Evolutionary conservation across 2,113 vertebrate species (phyloP).

Genomic region (Aramus guarauna): DNA sequence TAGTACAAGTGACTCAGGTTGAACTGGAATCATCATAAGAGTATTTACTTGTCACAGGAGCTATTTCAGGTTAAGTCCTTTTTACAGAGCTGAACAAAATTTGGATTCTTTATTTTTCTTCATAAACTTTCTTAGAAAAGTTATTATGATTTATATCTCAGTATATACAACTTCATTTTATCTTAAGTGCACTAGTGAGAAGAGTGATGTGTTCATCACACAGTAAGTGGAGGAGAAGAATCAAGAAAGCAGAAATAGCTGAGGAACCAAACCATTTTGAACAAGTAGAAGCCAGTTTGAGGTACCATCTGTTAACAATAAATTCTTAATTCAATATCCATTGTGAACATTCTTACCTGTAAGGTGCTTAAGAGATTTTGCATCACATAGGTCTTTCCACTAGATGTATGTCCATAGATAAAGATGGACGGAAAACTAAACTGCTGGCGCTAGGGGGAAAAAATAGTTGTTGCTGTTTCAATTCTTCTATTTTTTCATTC

Average conservation of each 20-base stretch:
- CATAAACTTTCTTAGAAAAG: background rate
- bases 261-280: background rate
- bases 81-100: background rate
- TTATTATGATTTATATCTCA: background rate
- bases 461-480: background rate
- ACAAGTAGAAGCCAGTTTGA: background rate
- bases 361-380: conserved; percentile 84
- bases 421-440: conserved; percentile 91
- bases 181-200: background rate
- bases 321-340: background rate
- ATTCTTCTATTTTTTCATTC: background rate
- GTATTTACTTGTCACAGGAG: background rate
- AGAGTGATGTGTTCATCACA: background rate
- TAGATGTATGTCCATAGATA: conserved; percentile 91
- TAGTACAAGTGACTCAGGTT: background rate
- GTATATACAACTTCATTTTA: background rate
- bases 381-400: conserved; percentile 92
- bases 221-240: background rate
- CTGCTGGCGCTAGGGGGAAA: conserved; percentile 80
- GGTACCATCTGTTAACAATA: background rate
- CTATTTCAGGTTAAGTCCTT: background rate
- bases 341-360: conserved; percentile 78
- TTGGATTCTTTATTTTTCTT: background rate
- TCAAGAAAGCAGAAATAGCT: background rate
- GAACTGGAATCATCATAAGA: background rate